Conservation (phyloP, 2,888 invertebrate genomes). For the Drosophila multiciliata region DNA sequence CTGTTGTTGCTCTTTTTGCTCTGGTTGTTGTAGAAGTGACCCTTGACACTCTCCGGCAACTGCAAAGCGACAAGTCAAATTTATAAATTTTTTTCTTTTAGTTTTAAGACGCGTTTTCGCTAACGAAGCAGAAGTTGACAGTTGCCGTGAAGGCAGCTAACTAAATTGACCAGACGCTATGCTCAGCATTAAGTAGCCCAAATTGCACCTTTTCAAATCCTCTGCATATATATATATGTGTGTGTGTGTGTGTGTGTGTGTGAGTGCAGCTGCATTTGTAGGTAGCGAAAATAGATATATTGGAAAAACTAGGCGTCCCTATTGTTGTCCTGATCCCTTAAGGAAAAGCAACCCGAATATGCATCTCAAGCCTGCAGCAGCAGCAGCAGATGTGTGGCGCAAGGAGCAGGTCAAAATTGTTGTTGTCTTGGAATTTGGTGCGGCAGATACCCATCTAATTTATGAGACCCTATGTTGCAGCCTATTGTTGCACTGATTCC, state of each 20-base stretch:
- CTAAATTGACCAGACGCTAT: conserved; percentile 60
- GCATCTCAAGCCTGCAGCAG: conserved; percentile 16
- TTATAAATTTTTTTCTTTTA: conserved; percentile 11
- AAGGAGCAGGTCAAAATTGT: conserved; percentile 72
- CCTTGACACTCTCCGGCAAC: conserved; percentile 62
- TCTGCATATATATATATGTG: background rate
- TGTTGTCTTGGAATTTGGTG: conserved; percentile 51
- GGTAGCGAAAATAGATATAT: conserved; percentile 44
- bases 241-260: background rate
- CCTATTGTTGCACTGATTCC: conserved; percentile 31
- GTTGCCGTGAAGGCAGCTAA: conserved; percentile 65
- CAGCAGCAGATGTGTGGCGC: conserved; percentile 53
- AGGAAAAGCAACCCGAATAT: conserved; percentile 57
- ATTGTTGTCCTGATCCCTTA: conserved; percentile 60
- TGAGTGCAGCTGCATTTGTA: conserved; percentile 51
- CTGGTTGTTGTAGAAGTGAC: conserved; percentile 33
- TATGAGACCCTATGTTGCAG: conserved; percentile 23
- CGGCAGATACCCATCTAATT: conserved; percentile 42
- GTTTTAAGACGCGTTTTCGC: conserved; percentile 17
- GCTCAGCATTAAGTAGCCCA: conserved; percentile 72
- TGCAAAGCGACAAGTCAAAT: conserved; percentile 35
- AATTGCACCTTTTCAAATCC: conserved; percentile 31
- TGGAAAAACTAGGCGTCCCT: conserved; percentile 41
- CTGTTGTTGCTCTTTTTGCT: conserved; percentile 14
- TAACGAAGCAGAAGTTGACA: conserved; percentile 59